These are phyloP conservation scores for Diglossa brunneiventris DNA, from an alignment of 2,113 vertebrate genomes.

Conservation along the genomic window DNA sequence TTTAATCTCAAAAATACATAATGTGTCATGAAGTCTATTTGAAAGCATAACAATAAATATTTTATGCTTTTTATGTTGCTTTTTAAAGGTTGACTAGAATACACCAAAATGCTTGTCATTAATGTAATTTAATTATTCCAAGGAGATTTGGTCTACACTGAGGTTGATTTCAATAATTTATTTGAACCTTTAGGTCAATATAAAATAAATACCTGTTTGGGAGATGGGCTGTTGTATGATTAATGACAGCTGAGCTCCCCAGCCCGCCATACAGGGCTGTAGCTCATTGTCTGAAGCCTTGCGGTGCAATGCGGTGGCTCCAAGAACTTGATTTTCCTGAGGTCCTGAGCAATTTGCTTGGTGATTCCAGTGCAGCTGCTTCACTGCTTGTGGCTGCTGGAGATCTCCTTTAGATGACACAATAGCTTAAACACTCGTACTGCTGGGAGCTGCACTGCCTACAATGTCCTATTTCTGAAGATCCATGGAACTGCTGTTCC, in stretches of 20 bases:
- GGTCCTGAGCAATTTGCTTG: not conserved
- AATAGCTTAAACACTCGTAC: not conserved
- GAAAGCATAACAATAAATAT: slow-evolving; percentile 55
- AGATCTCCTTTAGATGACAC: not conserved
- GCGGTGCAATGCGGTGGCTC: not conserved
- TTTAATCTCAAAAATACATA: slow-evolving; percentile 61
- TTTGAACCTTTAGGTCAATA: slow-evolving; percentile 55
- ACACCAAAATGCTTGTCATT: slow-evolving; percentile 42
- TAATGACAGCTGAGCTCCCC: not conserved
- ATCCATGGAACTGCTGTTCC: not conserved
- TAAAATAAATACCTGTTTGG: slow-evolving; percentile 60
- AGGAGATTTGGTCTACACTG: slow-evolving; percentile 15
- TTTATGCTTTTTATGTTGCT: slow-evolving; percentile 50
- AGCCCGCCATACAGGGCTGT: not conserved
- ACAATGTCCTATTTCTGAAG: not conserved
- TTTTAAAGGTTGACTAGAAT: slow-evolving; percentile 43
- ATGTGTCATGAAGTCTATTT: slow-evolving; percentile 32
- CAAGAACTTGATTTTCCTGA: not conserved
- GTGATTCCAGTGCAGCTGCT: not conserved
- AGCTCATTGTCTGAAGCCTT: not conserved
- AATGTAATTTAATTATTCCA: slow-evolving; percentile 67
- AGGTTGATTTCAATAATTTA: slow-evolving; percentile 59
- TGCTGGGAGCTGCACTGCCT: not conserved
- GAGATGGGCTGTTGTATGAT: slow-evolving; percentile 26
- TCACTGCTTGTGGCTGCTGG: not conserved